A percentile compares a stretch with the other conserved stretches of the same genome.
Conservation (phyloP, 2,888 invertebrate genomes). For the Mesodorylaimus sp. region DNA sequence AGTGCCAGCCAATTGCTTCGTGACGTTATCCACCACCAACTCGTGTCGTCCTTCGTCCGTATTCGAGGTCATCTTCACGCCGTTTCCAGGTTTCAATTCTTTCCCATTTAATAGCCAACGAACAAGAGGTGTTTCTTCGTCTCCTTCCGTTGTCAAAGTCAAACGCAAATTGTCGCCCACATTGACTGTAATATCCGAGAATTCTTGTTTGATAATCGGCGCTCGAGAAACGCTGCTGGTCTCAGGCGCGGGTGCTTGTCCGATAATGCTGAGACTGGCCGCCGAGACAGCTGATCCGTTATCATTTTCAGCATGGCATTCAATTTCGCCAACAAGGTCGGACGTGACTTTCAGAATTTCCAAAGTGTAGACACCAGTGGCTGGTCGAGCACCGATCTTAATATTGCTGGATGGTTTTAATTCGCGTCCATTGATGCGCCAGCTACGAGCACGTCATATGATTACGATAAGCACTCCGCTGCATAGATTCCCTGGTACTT, state of each 20-base stretch:
- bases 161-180: constrained; percentile 12
- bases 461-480: too few species aligned
- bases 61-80: not conserved
- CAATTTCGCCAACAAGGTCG: constrained; percentile 32
- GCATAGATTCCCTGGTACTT: too few species aligned
- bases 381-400: too few species aligned
- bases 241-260: constrained; percentile 18
- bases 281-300: constrained; percentile 43
- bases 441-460: too few species aligned
- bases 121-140: not conserved
- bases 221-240: too few species aligned
- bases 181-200: constrained; percentile 16
- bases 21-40: not conserved
- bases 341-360: constrained; percentile 29
- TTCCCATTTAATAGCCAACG: constrained; percentile 6
- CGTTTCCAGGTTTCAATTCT: not conserved
- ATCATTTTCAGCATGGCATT: constrained; percentile 36
- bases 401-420: too few species aligned
- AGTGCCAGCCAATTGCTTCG: not conserved
- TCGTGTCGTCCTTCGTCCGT: not conserved
- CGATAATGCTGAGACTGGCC: constrained; percentile 54
- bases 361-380: constrained; percentile 19
- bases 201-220: not conserved
- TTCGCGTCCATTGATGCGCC: too few species aligned
- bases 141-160: not conserved